Evolutionary conservation across 1,140 invertebrate genomes (phyloP), one percentile per base, ranked within the genome.

Genomic region (Aphis gossypii): DNA sequence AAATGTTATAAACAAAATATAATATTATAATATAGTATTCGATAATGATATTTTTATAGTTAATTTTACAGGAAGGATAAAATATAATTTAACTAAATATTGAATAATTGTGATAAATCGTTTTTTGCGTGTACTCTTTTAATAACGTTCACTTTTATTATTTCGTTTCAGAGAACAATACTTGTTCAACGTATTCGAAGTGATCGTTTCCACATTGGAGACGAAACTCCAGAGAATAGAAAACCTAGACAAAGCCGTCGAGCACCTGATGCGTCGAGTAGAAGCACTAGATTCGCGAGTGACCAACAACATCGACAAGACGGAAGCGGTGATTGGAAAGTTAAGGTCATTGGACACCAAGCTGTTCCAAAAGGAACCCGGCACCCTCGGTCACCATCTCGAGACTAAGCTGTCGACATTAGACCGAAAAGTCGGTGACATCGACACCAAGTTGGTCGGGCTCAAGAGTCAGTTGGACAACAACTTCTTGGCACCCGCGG

Each of bases 111-210:
- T 1, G n/a, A n/a, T 20, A 20, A 4, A 76, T 18, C 18, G 4
- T 35, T n/a, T n/a, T 76, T 76, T 18, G 11, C n/a, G 3, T 18
- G 5, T n/a, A 25, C 41, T 14, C 25, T 41, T 84, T 84, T 44
- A 84, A 41, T 44, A 23, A 54, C 87, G 20, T 30, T n/a, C 23
- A n/a, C 38, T 92, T 25, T 54, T 92, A 83, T 41, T 86, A 94
- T 94, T 95, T 95, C 96, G 95, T 97, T 97, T 87, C 97, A 98
- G 98, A 95, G 98, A 98, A 95, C 97, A 98, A 95, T 98, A 98
- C 95, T 96, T 98, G 76, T 97, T 98, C 95, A 97, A 98, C 94
- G 97, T 98, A 54, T 98, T 98, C 95, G 98, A 98, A 95, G 97
- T 98, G 21, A 97, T 98, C 94, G 97, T 98, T 41, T 98, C 97